A percentile compares a stretch with the other conserved stretches of the same genome.
phyloP scores from a whole-genome alignment of 2,888 invertebrate species.

The Pollenia amentaria region DNA sequence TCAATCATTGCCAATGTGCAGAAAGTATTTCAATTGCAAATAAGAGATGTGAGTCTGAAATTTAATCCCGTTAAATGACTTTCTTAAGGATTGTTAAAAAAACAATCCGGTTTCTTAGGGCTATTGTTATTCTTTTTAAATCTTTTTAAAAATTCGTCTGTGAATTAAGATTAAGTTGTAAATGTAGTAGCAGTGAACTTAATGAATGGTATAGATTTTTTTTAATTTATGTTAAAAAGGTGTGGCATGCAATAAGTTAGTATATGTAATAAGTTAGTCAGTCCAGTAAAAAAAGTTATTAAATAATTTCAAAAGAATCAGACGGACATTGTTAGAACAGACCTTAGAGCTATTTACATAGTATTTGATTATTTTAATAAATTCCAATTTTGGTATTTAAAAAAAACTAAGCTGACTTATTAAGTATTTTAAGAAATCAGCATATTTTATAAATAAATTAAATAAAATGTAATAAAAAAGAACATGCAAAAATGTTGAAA shows the following conservation, averaged over 20 bases:
- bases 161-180: neutral
- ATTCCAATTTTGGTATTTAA: neutral
- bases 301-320: neutral
- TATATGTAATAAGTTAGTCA: neutral
- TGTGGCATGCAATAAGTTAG: conserved; percentile 52
- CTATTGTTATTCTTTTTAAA: neutral
- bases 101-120: no score
- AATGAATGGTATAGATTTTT: conserved; percentile 29
- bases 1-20: no score
- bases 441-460: conserved; percentile 12
- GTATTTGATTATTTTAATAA: neutral
- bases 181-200: conserved; percentile 36
- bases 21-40: no score
- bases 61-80: no score
- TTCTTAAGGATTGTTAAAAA: no score
- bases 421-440: neutral
- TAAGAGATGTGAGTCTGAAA: no score
- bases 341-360: conserved; percentile 29
- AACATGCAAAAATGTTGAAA: conserved; percentile 68
- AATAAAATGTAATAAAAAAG: conserved; percentile 27
- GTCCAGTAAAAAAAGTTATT: neutral
- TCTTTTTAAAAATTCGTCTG: conserved; percentile 18
- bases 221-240: neutral
- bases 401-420: neutral
- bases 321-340: neutral